A percentile compares a stretch with the other conserved stretches of the same genome.
These are phyloP conservation scores for Argopecten irradians DNA, from an alignment of 1,140 invertebrate species.

Conservation along the genomic window DNA sequence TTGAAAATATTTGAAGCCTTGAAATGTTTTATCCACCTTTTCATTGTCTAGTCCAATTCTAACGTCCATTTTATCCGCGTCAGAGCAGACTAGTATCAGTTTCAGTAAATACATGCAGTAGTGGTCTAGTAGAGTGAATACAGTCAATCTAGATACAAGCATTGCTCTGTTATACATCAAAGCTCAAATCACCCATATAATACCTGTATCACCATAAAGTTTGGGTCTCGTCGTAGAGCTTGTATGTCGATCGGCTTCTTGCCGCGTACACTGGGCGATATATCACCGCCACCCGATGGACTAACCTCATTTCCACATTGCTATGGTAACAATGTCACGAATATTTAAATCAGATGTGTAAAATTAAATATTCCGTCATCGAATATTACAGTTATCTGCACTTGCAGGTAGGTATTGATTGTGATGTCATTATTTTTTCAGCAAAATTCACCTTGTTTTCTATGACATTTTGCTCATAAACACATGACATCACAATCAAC, in stretches of 20 bases:
- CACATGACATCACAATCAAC: too few species aligned
- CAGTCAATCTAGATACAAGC: background rate
- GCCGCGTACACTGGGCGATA: background rate
- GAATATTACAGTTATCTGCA: too few species aligned
- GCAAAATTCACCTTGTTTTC: too few species aligned
- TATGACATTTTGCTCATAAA: too few species aligned
- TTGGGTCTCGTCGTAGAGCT: constrained; percentile 13
- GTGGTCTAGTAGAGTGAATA: background rate
- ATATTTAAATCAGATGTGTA: background rate
- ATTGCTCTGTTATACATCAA: background rate
- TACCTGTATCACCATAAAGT: background rate
- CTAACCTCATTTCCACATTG: constrained; percentile 1
- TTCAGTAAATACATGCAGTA: background rate
- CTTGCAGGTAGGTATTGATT: too few species aligned
- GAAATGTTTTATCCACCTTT: background rate
- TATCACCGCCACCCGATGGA: background rate
- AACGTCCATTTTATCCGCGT: too few species aligned
- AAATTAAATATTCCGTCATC: too few species aligned
- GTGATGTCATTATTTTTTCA: too few species aligned
- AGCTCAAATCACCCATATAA: background rate
- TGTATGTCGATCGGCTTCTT: background rate
- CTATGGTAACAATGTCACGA: background rate
- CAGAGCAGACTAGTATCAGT: background rate
- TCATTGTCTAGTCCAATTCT: too few species aligned
- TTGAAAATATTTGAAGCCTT: too few species aligned